A percentile compares a stretch with the other conserved stretches of the same genome.
Evolutionary conservation across 2,113 vertebrate genomes (phyloP).

Genomic region (Limanda limanda): DNA sequence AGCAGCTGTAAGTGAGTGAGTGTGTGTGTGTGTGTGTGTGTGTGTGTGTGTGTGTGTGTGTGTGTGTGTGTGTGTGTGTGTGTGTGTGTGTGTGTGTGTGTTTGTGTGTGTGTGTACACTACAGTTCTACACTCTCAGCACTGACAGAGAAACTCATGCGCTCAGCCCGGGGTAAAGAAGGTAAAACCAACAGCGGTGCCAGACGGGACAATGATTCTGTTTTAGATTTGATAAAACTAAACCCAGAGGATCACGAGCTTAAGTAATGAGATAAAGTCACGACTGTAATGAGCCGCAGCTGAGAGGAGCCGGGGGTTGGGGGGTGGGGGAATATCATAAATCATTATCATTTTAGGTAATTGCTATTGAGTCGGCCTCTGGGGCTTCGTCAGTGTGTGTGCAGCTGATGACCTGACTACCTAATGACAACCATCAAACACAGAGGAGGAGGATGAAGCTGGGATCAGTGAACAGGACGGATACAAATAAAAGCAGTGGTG

Average conservation of each 20-base stretch:
- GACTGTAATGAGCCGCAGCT: conserved; percentile 43
- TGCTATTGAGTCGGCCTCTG: conserved; percentile 48
- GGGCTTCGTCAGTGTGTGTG: conserved; percentile 15
- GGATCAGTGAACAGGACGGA: not conserved
- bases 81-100: not conserved
- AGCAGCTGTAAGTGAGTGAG: conserved; percentile 3
- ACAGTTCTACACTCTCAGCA: conserved; percentile 25
- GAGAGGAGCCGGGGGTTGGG: not conserved
- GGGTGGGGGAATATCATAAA: conserved; percentile 26
- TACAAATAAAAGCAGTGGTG: not conserved
- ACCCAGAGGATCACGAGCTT: conserved; percentile 26
- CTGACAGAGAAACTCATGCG: conserved; percentile 15
- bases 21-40: not conserved
- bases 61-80: not conserved
- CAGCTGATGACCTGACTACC: conserved; percentile 13
- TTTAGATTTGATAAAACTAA: conserved; percentile 19
- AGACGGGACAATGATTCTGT: conserved; percentile 21
- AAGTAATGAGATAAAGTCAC: conserved; percentile 29
- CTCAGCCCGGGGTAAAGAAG: not conserved
- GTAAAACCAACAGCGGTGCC: conserved; percentile 15
- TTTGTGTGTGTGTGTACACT: not conserved
- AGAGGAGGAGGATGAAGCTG: not conserved
- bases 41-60: not conserved
- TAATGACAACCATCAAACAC: conserved; percentile 7
- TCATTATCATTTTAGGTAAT: conserved; percentile 47